Conservation (phyloP, 2,888 invertebrate genomes). For the Belgica antarctica region DNA sequence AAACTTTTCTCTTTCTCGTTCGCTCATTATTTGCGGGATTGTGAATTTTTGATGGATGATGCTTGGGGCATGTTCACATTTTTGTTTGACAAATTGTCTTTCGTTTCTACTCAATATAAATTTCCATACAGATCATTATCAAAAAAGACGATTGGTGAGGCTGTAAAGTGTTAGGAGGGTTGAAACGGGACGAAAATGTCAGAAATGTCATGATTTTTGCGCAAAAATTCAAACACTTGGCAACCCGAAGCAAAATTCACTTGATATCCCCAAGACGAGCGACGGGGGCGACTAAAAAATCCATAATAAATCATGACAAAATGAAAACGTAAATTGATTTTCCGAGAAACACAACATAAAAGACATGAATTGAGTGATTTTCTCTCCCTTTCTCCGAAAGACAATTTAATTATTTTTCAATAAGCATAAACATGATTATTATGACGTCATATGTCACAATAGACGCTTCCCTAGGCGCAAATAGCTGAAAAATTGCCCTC, state of each 20-base stretch:
- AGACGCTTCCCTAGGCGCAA: conserved; percentile 31
- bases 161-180: neutral
- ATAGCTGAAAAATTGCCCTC: conserved; percentile 27
- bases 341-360: neutral
- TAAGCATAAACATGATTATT: conserved; percentile 30
- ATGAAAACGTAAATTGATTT: conserved; percentile 31
- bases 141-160: neutral
- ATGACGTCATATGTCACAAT: conserved; percentile 40
- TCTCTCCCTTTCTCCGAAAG: neutral
- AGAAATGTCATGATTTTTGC: too few relatives aligned
- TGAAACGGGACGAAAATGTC: too few relatives aligned
- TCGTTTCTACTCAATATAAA: conserved; percentile 25
- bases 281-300: neutral
- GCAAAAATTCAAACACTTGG: too few relatives aligned
- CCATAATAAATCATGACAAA: conserved; percentile 25
- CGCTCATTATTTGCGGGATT: conserved; percentile 7
- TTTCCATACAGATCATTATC: conserved; percentile 1
- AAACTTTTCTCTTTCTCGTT: conserved; percentile 8
- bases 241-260: too few relatives aligned
- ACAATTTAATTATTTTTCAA: conserved; percentile 37
- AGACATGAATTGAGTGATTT: conserved; percentile 9
- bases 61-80: conserved; percentile 21
- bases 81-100: conserved; percentile 40
- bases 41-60: conserved; percentile 40
- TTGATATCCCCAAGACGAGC: too few relatives aligned